A percentile compares a stretch with the other conserved stretches of the same genome.
phyloP scores from a whole-genome alignment of 2,888 invertebrate species.

The Diaperis boleti region DNA sequence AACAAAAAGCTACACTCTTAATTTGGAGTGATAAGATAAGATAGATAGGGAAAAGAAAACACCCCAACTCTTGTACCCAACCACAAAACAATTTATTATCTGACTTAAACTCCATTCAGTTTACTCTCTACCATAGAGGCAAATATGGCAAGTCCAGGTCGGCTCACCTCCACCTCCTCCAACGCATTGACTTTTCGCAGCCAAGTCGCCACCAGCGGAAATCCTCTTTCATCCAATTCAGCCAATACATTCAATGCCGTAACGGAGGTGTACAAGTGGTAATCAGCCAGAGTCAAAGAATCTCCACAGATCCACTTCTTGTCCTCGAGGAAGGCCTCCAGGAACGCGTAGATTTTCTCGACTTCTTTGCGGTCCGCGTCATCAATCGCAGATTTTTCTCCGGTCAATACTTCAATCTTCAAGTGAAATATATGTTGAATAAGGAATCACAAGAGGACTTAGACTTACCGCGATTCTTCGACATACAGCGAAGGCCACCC shows the following conservation, averaged over 20 bases:
- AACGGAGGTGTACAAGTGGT: slow-evolving; percentile 30
- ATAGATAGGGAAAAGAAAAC: too few species aligned
- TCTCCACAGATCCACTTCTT: slow-evolving; percentile 68
- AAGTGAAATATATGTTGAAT: neutral
- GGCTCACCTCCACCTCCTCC: neutral
- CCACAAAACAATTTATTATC: too few species aligned
- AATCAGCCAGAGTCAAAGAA: slow-evolving; percentile 47
- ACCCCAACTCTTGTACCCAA: too few species aligned
- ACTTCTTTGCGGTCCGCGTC: too few species aligned
- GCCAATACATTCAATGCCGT: slow-evolving; percentile 20
- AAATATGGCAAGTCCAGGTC: neutral
- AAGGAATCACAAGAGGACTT: neutral
- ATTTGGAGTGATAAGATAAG: too few species aligned
- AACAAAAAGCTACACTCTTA: too few species aligned
- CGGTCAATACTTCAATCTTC: neutral
- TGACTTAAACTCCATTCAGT: too few species aligned
- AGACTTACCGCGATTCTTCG: slow-evolving; percentile 37
- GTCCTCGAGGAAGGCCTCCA: slow-evolving; percentile 67
- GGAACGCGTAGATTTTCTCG: slow-evolving; percentile 64
- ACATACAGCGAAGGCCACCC: slow-evolving; percentile 28
- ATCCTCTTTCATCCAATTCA: slow-evolving; percentile 54
- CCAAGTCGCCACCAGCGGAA: slow-evolving; percentile 58
- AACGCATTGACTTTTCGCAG: slow-evolving; percentile 41
- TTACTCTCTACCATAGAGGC: too few species aligned
- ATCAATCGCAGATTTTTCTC: neutral